These are phyloP conservation scores for Dromiciops gliroides DNA, from an alignment of 2,113 vertebrate genomes.

Conservation along the genomic window DNA sequence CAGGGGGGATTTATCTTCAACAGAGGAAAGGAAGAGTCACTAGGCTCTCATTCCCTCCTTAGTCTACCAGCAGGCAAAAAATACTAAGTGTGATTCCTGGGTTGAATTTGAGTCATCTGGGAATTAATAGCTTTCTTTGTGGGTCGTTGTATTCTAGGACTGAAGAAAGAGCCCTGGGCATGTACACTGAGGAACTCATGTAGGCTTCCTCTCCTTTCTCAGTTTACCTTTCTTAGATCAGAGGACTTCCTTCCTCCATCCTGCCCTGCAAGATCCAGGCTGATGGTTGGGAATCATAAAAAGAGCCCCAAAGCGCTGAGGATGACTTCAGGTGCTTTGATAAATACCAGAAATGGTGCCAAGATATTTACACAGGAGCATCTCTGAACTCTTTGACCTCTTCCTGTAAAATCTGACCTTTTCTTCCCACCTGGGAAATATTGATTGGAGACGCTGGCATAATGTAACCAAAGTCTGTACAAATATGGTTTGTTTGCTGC, in stretches of 20 bases:
- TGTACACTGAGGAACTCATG: neutral
- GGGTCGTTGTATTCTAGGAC: neutral
- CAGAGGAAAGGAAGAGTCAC: neutral
- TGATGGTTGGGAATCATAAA: neutral
- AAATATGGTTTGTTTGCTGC: neutral
- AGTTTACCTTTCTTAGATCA: neutral
- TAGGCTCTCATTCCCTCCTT: neutral
- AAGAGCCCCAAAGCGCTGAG: neutral
- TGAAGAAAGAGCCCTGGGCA: neutral
- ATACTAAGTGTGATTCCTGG: neutral
- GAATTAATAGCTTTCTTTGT: neutral
- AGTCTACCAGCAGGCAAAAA: neutral
- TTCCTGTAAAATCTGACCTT: slow-evolving; percentile 8
- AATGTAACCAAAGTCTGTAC: neutral
- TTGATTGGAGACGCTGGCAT: neutral
- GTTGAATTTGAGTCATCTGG: neutral
- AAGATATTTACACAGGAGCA: neutral
- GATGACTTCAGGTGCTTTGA: neutral
- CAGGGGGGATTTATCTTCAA: neutral
- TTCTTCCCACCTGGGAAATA: neutral
- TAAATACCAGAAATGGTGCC: neutral
- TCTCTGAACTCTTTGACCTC: slow-evolving; percentile 1
- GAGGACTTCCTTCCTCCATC: neutral
- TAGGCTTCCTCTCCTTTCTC: neutral
- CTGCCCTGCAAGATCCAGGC: neutral